Evolutionary conservation across 1,140 invertebrate species (phyloP), one percentile per base, ranked within the genome.

Genomic region (Palaemon carinicauda): DNA sequence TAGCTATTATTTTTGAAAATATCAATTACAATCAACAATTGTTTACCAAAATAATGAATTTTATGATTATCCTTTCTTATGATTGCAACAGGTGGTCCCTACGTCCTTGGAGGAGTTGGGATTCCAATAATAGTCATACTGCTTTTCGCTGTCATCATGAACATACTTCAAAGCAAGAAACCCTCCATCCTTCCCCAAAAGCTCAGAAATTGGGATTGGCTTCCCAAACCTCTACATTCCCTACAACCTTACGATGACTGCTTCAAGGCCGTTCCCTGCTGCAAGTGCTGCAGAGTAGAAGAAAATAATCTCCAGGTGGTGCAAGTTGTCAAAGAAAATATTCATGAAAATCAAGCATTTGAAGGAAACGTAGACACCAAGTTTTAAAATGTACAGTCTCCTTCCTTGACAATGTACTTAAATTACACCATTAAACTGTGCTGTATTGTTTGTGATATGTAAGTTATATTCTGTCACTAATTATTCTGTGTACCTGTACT

Each of bases 141-240:
- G 10, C 50, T 92, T 7, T 21, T 92, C 7, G 65, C 92, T 14
- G 52, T 91, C 10, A 87, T 91, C 0, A 53, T 90, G 9, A 91
- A 90, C 79, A 54, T 90, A 52, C 31, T 91, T 10, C 93, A 94
- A 89, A 86, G 81, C 10, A 93, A 92, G 80, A 81, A 87, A 17
- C 91, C 92, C 0, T 79, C 89, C 5, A 41, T 90, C 1, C 89
- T 94, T 17, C 93, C 93, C 5, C 10, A 31, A 21, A 87, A 89
- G 24, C 87, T 93, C 9, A 81, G 90, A 60, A 91, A 90, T 51
- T 94, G 93, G 93, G 90, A 92, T 14, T 94, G 92, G 87, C 90
- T 94, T 0, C 93, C 93, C 0, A 33, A 90, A 21, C 91, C 91
- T 52, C 78, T 93, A 73, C 91, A 91, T 31, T 93, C 93, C 21